These are phyloP conservation scores for Nesogale talazaci DNA, from an alignment of 2,113 vertebrate species.

Conservation along the genomic window DNA sequence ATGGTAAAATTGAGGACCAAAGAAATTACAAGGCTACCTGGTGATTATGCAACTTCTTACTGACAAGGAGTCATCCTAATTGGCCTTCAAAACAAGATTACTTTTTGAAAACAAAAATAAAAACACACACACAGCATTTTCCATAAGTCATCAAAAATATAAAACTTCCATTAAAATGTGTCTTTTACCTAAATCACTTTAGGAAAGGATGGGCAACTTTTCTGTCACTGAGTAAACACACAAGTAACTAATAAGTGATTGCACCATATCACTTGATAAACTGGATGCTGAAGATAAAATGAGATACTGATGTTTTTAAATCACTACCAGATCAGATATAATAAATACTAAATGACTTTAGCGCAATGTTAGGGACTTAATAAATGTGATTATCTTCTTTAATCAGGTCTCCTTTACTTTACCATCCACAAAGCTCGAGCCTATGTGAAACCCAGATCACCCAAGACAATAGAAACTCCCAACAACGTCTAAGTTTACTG, in stretches of 20 bases:
- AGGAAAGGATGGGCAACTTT: neutral
- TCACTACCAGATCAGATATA: neutral
- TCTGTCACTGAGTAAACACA: neutral
- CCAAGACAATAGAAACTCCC: neutral
- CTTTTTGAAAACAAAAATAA: neutral
- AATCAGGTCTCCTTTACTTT: neutral
- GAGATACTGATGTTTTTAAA: neutral
- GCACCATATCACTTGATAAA: conserved; percentile 42
- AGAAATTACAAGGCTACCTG: neutral
- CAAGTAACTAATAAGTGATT: neutral
- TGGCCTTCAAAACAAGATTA: neutral
- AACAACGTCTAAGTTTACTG: neutral
- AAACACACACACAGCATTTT: neutral
- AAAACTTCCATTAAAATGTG: neutral
- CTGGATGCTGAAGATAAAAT: neutral
- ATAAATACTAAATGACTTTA: neutral
- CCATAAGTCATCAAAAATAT: neutral
- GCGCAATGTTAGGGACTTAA: neutral
- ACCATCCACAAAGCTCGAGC: neutral
- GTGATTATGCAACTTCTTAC: neutral
- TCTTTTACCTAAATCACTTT: conserved; percentile 30
- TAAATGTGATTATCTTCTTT: neutral
- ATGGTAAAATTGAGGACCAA: neutral
- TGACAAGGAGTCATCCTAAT: neutral
- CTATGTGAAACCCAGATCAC: neutral